phyloP scores from a whole-genome alignment of 30 jellyfish, hydroid and myxozoan species.

The Hydractinia echinata region DNA sequence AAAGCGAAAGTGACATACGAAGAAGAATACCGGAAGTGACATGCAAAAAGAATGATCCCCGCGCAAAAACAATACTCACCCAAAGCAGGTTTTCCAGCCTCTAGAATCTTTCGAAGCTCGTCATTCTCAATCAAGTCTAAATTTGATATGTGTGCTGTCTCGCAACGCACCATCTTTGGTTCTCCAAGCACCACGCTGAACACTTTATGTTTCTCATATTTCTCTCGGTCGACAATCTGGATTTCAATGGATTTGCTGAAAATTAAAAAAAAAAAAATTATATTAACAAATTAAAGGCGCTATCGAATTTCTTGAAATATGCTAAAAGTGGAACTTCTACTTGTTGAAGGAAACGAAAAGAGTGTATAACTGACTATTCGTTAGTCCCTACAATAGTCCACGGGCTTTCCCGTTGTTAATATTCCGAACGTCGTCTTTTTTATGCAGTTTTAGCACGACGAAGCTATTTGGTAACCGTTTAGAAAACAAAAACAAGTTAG shows the following conservation, averaged over 20 bases:
- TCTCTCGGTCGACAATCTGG: slow-evolving; percentile 85
- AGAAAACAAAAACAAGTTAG: no score
- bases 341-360: not conserved
- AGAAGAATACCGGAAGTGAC: no score
- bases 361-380: not conserved
- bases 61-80: slow-evolving; percentile 28
- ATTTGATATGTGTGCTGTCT: slow-evolving; percentile 60
- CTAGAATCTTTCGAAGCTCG: slow-evolving; percentile 68
- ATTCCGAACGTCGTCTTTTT: no score
- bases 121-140: slow-evolving; percentile 61
- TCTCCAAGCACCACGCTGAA: slow-evolving; percentile 79
- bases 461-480: no score
- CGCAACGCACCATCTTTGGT: slow-evolving; percentile 65
- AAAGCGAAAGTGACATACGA: no score
- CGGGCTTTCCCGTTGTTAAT: no score
- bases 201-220: slow-evolving; percentile 67
- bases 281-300: not conserved
- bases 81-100: slow-evolving; percentile 95
- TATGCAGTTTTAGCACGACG: no score
- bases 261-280: not conserved
- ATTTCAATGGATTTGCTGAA: slow-evolving; percentile 82
- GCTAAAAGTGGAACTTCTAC: not conserved
- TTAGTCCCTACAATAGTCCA: no score
- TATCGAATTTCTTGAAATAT: not conserved
- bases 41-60: not conserved